Evolutionary conservation across 2,113 vertebrate species (phyloP), one percentile per base, ranked within the genome.

Genomic region (Solea solea): DNA sequence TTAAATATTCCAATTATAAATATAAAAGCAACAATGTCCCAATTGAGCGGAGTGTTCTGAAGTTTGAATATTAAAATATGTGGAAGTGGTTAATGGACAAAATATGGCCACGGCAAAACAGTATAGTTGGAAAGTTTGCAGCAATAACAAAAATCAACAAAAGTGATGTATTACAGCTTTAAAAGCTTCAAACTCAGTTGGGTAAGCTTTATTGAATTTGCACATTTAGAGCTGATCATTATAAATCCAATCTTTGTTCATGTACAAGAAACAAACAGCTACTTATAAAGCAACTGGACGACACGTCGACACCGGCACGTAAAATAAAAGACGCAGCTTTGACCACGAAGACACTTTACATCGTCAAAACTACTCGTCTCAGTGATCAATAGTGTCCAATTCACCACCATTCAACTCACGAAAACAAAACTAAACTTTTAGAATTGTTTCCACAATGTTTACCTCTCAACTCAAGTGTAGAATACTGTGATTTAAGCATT

Each of bases 161-260:
- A 34, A 34, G 34, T 34, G 34, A 34, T 34, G 34, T 6, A 34
- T 6, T 4, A 4, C 34, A 34, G 34, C 34, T 34, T 34, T 34
- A 4, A 34, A 34, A 34, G 3, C 49, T 42, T 57, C 13, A 56
- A 21, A 63, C 1, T 58, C 64, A 56, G 75, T 85, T 73, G 15
- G n/a, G 57, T 74, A 65, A 63, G 49, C 56, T 94, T 93, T 94
- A 93, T 93, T 93, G 50, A 63, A 76, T 72, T 72, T 84, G 63
- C 57, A 85, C 62, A 67, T 67, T 62, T 60, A 80, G 41, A 86
- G 62, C 46, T 78, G 8, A 56, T 49, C 45, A 63, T 44, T 39
- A 69, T 57, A 60, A 82, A 85, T 64, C 69, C 14, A 62, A 21
- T 74, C 49, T 73, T 55, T 56, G n/a, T 71, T 58, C 27, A 61